Evolutionary conservation across 2,113 vertebrate genomes (phyloP).

Genomic region (Hippopotamus amphibius): DNA sequence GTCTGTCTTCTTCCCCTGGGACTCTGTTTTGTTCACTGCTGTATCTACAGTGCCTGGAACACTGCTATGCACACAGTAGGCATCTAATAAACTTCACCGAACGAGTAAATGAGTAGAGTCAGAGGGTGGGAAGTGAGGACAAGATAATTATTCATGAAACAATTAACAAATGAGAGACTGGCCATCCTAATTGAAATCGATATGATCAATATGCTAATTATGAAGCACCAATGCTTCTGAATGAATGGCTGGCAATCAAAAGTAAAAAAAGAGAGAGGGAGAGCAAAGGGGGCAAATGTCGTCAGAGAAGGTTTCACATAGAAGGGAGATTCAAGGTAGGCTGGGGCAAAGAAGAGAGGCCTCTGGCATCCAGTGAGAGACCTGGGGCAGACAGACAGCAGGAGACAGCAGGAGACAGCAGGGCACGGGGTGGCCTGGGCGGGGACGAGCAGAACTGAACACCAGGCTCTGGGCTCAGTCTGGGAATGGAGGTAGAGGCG

Average conservation of each 20-base stretch:
- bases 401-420: not conserved
- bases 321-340: not conserved
- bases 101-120: not conserved
- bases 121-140: not conserved
- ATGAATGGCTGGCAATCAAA: not conserved
- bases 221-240: not conserved
- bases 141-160: constrained; percentile 24
- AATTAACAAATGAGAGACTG: constrained; percentile 23
- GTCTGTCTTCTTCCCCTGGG: not conserved
- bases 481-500: not conserved
- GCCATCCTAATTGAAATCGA: not conserved
- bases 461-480: not conserved
- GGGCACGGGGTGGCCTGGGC: not conserved
- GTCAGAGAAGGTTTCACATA: not conserved
- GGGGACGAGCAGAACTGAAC: not conserved
- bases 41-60: not conserved
- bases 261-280: not conserved
- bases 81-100: not conserved
- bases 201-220: not conserved
- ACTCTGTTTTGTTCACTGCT: not conserved
- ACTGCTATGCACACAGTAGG: not conserved
- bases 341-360: not conserved
- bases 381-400: not conserved
- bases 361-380: not conserved
- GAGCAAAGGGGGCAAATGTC: not conserved